These are phyloP conservation scores for Trissonchulus sp. DNA, from an alignment of 2,888 invertebrate genomes.

Conservation along the genomic window DNA sequence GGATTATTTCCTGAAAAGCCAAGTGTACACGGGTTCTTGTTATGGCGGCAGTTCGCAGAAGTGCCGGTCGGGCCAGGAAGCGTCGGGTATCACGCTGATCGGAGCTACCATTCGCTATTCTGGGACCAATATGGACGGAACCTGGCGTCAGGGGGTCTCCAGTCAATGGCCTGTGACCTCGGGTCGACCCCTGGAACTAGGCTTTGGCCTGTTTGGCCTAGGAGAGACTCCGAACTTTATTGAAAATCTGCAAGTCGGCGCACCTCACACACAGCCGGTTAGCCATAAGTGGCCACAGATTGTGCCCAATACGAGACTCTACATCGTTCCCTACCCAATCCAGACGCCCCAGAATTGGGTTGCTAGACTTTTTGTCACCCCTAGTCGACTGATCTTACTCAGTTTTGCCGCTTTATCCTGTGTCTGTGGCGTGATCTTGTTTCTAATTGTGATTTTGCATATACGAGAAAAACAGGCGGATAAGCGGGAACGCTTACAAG, in stretches of 20 bases:
- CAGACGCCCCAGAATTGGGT: conserved; percentile 40
- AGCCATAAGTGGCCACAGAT: conserved; percentile 74
- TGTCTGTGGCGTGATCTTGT: conserved; percentile 42
- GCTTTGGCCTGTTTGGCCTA: conserved; percentile 92
- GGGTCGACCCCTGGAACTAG: conserved; percentile 83
- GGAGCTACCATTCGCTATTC: conserved; percentile 39
- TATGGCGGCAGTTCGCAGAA: neutral
- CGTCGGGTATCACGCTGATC: conserved; percentile 47
- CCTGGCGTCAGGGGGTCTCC: neutral
- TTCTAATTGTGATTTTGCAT: conserved; percentile 45
- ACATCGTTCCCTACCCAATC: conserved; percentile 77
- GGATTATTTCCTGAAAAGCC: conserved; percentile 46
- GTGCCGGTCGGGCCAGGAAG: conserved; percentile 33
- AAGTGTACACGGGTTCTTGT: conserved; percentile 23
- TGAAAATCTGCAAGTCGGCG: conserved; percentile 73
- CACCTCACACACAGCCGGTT: conserved; percentile 31
- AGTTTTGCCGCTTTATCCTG: conserved; percentile 39
- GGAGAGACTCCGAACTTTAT: conserved; percentile 97
- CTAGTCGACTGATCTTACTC: conserved; percentile 46
- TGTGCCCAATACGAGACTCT: conserved; percentile 95
- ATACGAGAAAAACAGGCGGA: conserved; percentile 42
- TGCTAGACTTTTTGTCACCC: conserved; percentile 48
- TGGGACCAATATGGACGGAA: conserved; percentile 17
- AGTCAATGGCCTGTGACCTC: conserved; percentile 83
- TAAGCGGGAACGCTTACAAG: conserved; percentile 35